Base-by-base conservation (phyloP, 2,113 vertebrate genomes). In the Apistogramma diplotaenia region DNA sequence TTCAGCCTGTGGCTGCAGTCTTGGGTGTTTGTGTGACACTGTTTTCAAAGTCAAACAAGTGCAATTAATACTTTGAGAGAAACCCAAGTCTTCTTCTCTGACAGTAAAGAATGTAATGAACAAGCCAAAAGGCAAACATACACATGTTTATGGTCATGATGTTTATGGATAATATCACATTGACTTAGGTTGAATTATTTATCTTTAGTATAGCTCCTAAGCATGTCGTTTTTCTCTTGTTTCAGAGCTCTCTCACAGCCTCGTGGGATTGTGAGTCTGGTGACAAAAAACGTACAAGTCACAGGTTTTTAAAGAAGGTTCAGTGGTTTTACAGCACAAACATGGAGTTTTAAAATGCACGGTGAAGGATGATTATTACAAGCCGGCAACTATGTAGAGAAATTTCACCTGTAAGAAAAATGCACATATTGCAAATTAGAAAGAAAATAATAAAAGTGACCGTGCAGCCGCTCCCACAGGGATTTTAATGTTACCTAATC, bases 111-210 rank as follows among this genome's bases (percentile, higher is more conserved):
- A 76, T 70, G 43, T 74, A 86, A 86, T 71, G 67, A 75, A 76
- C 8, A 70, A 70, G 62, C 46, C 23, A 49, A 16, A 85, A 84
- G 84, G 67, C 80, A 72, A 71, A 84, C 65, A 87, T 25, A 82
- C 37, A 58, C 59, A 76, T 84, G 67, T 84, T 85, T 86, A 87
- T 83, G 83, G 31, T 86, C 90, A 90, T 87, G 54, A 83, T 37
- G 37, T 13, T 46, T 72, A 78, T 80, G 73, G 59, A 88, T 86
- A 79, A 83, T 89, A 75, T 62, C 74, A 73, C 59, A 25, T 51
- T 73, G n/a, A 37, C 61, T 57, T 54, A 62, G 43, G 76, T 54
- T 59, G 82, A 88, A 82, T 89, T 73, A 70, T 78, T 89, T 88
- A 81, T 83, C 79, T 85, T 55, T 72, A 84, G 78, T 91, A 57